Evolutionary conservation across 2,888 invertebrate genomes (phyloP).

Genomic region (Tupiocoris notatus): DNA sequence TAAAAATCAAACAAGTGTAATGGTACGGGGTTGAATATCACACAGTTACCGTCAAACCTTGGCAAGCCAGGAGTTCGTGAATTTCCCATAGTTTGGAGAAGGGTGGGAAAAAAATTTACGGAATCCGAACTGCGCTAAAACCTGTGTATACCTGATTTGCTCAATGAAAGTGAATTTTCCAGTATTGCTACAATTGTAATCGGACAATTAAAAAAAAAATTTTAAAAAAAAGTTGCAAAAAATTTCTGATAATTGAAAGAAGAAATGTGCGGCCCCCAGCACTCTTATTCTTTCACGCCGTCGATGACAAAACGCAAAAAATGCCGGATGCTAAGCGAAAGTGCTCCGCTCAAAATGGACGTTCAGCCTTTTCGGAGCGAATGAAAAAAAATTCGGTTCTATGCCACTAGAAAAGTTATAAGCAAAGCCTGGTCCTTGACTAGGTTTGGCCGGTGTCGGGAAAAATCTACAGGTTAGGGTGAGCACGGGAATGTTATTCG

Average conservation of each 20-base stretch:
- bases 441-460: constrained; percentile 37
- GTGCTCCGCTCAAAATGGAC: constrained; percentile 19
- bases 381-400: constrained; percentile 14
- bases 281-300: constrained; percentile 26
- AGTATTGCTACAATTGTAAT: too few relatives aligned
- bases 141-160: too few relatives aligned
- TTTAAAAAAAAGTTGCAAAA: background rate
- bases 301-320: constrained; percentile 17
- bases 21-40: background rate
- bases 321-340: background rate
- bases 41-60: constrained; percentile 36
- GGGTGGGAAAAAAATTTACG: too few relatives aligned
- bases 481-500: too few relatives aligned
- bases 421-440: constrained; percentile 40
- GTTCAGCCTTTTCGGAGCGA: constrained; percentile 9
- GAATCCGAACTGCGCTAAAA: too few relatives aligned
- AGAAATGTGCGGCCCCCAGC: background rate
- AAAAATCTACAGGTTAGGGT: constrained; percentile 11
- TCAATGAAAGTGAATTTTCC: too few relatives aligned
- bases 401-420: constrained; percentile 25
- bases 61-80: constrained; percentile 24
- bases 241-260: too few relatives aligned
- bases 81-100: too few relatives aligned
- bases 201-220: too few relatives aligned
- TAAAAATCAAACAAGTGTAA: background rate